These are phyloP conservation scores for Archocentrus centrarchus DNA, from an alignment of 2,113 vertebrate genomes.

Conservation along the genomic window DNA sequence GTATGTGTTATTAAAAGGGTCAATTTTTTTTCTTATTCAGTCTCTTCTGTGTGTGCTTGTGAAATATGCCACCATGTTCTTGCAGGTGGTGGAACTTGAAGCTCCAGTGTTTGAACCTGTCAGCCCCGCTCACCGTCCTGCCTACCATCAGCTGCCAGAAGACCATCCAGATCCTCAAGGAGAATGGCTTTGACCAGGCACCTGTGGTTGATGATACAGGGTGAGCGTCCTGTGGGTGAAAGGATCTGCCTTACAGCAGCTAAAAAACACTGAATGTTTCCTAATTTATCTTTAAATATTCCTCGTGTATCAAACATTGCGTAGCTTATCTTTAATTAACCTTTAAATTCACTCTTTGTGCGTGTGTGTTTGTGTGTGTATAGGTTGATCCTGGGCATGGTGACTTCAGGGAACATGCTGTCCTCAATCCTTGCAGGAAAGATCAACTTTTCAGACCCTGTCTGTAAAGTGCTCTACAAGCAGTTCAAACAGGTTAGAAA, in stretches of 20 bases:
- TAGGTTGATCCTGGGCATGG: constrained; percentile 92
- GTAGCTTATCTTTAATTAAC: background rate
- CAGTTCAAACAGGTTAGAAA: constrained; percentile 91
- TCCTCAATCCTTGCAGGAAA: constrained; percentile 91
- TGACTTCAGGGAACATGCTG: constrained; percentile 94
- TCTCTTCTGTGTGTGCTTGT: background rate
- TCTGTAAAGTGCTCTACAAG: constrained; percentile 91
- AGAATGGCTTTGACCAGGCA: constrained; percentile 95
- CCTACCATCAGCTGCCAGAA: constrained; percentile 90
- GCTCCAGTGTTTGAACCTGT: constrained; percentile 89
- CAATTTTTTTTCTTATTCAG: background rate
- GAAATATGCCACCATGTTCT: background rate
- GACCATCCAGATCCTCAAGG: constrained; percentile 91
- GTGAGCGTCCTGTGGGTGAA: constrained; percentile 76
- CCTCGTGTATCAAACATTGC: background rate
- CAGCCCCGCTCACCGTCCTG: constrained; percentile 90
- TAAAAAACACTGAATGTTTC: background rate
- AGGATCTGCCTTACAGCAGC: background rate
- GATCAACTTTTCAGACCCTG: constrained; percentile 89
- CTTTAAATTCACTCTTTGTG: background rate
- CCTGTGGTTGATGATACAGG: constrained; percentile 92
- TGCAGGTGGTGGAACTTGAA: constrained; percentile 95
- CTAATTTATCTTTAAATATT: background rate
- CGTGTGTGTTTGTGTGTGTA: background rate
- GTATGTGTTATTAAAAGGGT: constrained; percentile 70